Percentiles rank a stretch among this genome's conserved stretches.
Conservation (phyloP, 2,888 invertebrate genomes). For the Drosophila kuntzei region DNA sequence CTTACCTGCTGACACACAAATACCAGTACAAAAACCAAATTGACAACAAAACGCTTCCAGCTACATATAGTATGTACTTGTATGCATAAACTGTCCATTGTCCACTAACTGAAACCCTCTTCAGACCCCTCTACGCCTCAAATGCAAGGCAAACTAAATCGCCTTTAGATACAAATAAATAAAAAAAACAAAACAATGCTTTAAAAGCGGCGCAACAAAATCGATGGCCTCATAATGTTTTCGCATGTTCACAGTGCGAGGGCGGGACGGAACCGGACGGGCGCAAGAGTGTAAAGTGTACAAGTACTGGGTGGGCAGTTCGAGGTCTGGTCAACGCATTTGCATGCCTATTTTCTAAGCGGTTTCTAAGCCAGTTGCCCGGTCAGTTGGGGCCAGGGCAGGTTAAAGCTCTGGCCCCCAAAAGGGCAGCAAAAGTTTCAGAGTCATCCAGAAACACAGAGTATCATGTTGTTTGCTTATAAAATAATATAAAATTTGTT, state of each 20-base stretch:
- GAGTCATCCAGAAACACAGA: conserved; percentile 33
- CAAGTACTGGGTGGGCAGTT: conserved; percentile 41
- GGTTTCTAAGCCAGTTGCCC: conserved; percentile 59
- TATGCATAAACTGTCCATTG: conserved; percentile 8
- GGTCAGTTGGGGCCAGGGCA: conserved; percentile 61
- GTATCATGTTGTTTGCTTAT: conserved; percentile 16
- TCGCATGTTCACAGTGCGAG: conserved; percentile 25
- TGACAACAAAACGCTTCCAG: conserved; percentile 47
- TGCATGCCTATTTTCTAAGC: conserved; percentile 47
- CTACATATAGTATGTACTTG: neutral
- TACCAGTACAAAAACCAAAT: conserved; percentile 22
- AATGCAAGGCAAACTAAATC: conserved; percentile 63
- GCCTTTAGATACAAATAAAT: conserved; percentile 64
- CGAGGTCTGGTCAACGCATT: conserved; percentile 67
- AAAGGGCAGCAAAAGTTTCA: conserved; percentile 54
- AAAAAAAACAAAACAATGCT: no score
- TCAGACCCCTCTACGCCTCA: neutral
- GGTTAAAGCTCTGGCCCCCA: conserved; percentile 37
- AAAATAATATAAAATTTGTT: neutral
- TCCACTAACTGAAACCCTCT: neutral
- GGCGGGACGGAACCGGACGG: neutral
- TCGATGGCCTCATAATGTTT: conserved; percentile 81
- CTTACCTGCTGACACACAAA: conserved; percentile 45
- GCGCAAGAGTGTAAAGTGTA: conserved; percentile 5
- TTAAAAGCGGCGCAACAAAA: conserved; percentile 63